Conservation (phyloP, 2,113 vertebrate species). For the Rhinichthys klamathensis region DNA sequence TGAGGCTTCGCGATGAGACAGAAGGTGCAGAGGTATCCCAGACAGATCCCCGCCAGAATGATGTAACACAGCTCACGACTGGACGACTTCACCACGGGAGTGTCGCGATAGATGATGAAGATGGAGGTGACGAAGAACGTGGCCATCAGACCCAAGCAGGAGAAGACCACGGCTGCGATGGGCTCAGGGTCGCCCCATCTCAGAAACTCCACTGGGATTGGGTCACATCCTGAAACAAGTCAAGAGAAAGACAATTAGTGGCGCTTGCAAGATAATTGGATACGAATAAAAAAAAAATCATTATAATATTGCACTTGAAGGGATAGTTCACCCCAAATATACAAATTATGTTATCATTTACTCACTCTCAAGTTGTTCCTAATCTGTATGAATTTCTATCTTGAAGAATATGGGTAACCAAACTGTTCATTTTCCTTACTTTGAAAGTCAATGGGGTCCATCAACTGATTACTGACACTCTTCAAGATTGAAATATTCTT, state of each 20-base stretch:
- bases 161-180: slow-evolving; percentile 94
- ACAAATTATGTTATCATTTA: too few species aligned
- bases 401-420: too few species aligned
- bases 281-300: neutral
- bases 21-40: slow-evolving; percentile 98
- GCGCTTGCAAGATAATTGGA: neutral
- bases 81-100: slow-evolving; percentile 97
- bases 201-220: slow-evolving; percentile 93
- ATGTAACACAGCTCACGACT: slow-evolving; percentile 98
- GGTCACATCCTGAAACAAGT: slow-evolving; percentile 84
- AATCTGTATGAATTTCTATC: too few species aligned
- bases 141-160: slow-evolving; percentile 91
- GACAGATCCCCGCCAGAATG: slow-evolving; percentile 93
- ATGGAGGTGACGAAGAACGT: slow-evolving; percentile 92
- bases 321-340: too few species aligned
- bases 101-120: slow-evolving; percentile 94
- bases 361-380: too few species aligned
- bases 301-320: neutral
- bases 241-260: slow-evolving; percentile 49
- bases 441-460: too few species aligned
- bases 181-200: slow-evolving; percentile 97
- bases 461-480: too few species aligned
- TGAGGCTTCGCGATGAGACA: slow-evolving; percentile 93
- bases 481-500: too few species aligned
- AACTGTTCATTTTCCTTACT: too few species aligned